Conservation (phyloP, 2,797 vertebrate genomes). For the Sebastes diaconus region DNA sequence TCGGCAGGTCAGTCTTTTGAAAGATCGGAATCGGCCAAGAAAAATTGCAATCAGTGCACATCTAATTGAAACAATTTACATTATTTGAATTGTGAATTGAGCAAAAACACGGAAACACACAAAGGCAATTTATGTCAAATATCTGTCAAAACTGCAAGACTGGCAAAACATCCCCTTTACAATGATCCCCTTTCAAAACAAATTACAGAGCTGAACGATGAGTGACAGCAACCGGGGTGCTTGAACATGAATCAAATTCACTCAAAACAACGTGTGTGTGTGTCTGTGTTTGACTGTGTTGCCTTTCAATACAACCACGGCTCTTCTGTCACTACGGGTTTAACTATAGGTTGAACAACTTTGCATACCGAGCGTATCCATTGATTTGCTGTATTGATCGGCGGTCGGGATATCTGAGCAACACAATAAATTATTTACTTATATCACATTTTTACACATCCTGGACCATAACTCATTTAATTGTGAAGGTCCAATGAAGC, state of each 20-base stretch:
- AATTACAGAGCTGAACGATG: conserved; percentile 46
- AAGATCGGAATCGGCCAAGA: not conserved
- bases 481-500: not conserved
- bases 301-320: not conserved
- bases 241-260: conserved; percentile 29
- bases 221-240: conserved; percentile 25
- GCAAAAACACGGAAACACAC: not conserved
- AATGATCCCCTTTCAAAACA: conserved; percentile 50
- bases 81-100: not conserved
- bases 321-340: not conserved
- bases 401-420: not conserved
- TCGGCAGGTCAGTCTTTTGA: not conserved
- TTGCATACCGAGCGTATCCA: not conserved
- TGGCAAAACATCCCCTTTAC: conserved; percentile 33
- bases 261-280: conserved; percentile 5
- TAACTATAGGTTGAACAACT: not conserved
- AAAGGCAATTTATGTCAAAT: conserved; percentile 11
- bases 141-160: conserved; percentile 27
- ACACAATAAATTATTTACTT: not conserved
- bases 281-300: not conserved
- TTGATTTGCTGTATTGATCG: not conserved
- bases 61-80: not conserved
- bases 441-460: not conserved
- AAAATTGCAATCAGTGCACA: not conserved
- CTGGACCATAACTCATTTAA: not conserved